Evolutionary conservation across 2,888 invertebrate species (phyloP).

Genomic region (Charanyca ferruginea): DNA sequence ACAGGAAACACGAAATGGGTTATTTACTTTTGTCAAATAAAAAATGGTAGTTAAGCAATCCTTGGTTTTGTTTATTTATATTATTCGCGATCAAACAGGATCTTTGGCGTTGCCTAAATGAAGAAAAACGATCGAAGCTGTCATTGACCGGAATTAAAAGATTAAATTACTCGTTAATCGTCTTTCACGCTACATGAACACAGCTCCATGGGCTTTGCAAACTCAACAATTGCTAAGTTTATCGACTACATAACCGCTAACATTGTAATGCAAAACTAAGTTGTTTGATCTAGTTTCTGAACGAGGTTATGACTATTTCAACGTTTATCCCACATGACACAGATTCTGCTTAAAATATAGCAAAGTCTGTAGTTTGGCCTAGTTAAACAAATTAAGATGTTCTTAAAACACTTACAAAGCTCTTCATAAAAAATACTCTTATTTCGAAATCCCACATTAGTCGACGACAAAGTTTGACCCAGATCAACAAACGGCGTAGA

Average conservation of each 20-base stretch:
- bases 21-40: no score
- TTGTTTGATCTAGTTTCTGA: slow-evolving; percentile 46
- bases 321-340: slow-evolving; percentile 33
- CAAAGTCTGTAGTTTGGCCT: background rate
- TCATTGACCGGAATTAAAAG: background rate
- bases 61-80: no score
- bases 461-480: slow-evolving; percentile 16
- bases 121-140: background rate
- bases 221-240: slow-evolving; percentile 19
- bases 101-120: background rate
- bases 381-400: slow-evolving; percentile 6
- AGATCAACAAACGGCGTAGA: slow-evolving; percentile 26
- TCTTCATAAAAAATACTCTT: background rate
- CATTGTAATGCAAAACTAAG: slow-evolving; percentile 50
- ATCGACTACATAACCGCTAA: slow-evolving; percentile 27
- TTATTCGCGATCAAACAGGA: background rate
- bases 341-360: slow-evolving; percentile 33
- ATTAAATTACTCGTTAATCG: background rate
- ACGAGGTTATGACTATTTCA: slow-evolving; percentile 39
- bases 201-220: background rate
- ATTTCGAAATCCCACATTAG: background rate
- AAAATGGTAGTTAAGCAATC: no score
- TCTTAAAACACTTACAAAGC: background rate
- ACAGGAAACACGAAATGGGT: no score
- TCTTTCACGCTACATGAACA: slow-evolving; percentile 8